Conservation (phyloP, 2,888 invertebrate species). For the Drosophila helvetica region DNA sequence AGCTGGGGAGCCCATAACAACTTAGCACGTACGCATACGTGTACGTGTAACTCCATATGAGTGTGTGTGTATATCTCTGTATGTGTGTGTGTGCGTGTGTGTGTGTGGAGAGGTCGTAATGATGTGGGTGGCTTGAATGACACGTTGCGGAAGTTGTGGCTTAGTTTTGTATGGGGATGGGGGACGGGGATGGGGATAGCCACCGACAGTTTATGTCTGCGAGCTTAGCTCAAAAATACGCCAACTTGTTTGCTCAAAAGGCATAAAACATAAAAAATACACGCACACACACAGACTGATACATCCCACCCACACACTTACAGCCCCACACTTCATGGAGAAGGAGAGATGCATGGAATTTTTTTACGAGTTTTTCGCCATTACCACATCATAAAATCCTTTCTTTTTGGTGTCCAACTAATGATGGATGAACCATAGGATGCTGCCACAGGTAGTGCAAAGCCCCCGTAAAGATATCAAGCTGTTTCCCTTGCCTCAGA, state of each 20-base stretch:
- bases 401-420: slow-evolving; percentile 76
- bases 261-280: slow-evolving; percentile 69
- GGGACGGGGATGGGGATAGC: too few relatives aligned
- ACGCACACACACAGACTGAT: slow-evolving; percentile 1
- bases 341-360: slow-evolving; percentile 10
- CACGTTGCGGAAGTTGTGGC: slow-evolving; percentile 78
- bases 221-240: slow-evolving; percentile 70
- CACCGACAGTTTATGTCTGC: slow-evolving; percentile 44
- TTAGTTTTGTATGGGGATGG: slow-evolving; percentile 45
- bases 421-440: slow-evolving; percentile 72
- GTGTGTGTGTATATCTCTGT: not conserved
- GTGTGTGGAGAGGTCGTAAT: slow-evolving; percentile 11
- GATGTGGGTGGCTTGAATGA: slow-evolving; percentile 49
- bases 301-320: not conserved
- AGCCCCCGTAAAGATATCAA: slow-evolving; percentile 38
- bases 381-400: slow-evolving; percentile 80
- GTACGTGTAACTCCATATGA: slow-evolving; percentile 14
- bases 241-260: slow-evolving; percentile 77
- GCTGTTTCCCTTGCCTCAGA: slow-evolving; percentile 22
- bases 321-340: not conserved
- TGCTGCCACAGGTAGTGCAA: slow-evolving; percentile 58
- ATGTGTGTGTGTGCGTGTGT: slow-evolving; percentile 17
- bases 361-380: slow-evolving; percentile 66
- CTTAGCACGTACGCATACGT: slow-evolving; percentile 42
- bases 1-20: slow-evolving; percentile 53